Percentiles rank a stretch among this genome's conserved stretches.
Conservation (phyloP, 2,888 invertebrate species). For the Glomeris marginata region DNA sequence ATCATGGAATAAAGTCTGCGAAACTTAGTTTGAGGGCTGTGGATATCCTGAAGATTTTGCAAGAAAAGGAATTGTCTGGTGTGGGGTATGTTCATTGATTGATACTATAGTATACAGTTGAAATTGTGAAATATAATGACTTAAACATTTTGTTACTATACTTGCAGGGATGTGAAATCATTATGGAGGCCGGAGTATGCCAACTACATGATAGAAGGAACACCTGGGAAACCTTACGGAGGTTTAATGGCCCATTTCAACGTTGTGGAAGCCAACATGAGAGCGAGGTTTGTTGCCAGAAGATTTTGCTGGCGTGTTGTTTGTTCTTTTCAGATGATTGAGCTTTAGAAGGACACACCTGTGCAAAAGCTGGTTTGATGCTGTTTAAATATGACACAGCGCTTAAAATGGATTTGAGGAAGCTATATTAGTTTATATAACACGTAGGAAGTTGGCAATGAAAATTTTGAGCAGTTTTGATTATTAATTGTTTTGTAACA, state of each 20-base stretch:
- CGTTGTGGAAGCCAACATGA: slow-evolving; percentile 97
- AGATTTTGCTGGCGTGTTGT: neutral
- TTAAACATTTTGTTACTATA: slow-evolving; percentile 7
- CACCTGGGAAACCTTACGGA: slow-evolving; percentile 78
- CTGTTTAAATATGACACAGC: neutral
- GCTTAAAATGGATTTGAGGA: too few relatives aligned
- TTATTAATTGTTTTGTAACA: too few relatives aligned
- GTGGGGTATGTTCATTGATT: slow-evolving; percentile 42
- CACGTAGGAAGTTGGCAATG: neutral
- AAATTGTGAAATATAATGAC: slow-evolving; percentile 18
- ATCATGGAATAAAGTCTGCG: slow-evolving; percentile 65
- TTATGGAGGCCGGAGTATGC: slow-evolving; percentile 98
- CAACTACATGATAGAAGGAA: slow-evolving; percentile 98
- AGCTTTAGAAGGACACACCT: neutral
- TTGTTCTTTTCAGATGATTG: neutral
- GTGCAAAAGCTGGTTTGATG: slow-evolving; percentile 1
- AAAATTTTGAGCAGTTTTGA: too few relatives aligned
- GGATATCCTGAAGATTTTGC: slow-evolving; percentile 59
- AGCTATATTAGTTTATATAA: neutral
- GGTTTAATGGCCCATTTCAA: slow-evolving; percentile 92
- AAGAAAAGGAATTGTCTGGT: slow-evolving; percentile 63
- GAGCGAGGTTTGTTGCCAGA: slow-evolving; percentile 34
- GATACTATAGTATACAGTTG: too few relatives aligned
- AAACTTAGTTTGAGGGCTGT: slow-evolving; percentile 72
- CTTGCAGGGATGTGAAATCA: slow-evolving; percentile 52